Evolutionary conservation across 2,888 invertebrate genomes (phyloP).

Genomic region (Pycnomerus fuliginosus): DNA sequence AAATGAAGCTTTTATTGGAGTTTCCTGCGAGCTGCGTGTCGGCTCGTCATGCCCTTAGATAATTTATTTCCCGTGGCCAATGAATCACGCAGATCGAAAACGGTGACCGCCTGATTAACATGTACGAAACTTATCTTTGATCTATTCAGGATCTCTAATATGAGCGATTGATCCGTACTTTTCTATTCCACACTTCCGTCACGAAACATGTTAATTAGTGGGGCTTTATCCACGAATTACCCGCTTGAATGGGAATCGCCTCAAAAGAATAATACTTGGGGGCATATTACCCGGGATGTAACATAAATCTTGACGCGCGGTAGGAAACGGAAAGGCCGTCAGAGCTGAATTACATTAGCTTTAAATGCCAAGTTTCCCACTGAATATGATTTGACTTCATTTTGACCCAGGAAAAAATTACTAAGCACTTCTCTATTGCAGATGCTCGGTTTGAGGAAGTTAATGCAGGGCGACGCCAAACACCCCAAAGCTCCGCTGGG

Average conservation of each 20-base stretch:
- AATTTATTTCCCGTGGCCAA: slow-evolving; percentile 46
- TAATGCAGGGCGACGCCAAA: slow-evolving; percentile 86
- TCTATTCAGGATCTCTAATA: slow-evolving; percentile 23
- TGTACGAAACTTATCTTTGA: slow-evolving; percentile 36
- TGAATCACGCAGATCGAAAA: slow-evolving; percentile 35
- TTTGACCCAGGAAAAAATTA: slow-evolving; percentile 4
- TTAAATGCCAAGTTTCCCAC: slow-evolving; percentile 33
- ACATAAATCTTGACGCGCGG: slow-evolving; percentile 35
- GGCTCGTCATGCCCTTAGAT: slow-evolving; percentile 46
- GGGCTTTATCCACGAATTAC: too few species aligned
- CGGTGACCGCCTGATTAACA: slow-evolving; percentile 43
- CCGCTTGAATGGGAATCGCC: too few species aligned
- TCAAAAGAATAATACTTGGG: too few species aligned
- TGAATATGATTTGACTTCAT: slow-evolving; percentile 28
- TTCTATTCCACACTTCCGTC: slow-evolving; percentile 7
- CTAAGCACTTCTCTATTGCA: slow-evolving; percentile 53
- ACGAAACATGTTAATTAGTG: slow-evolving; percentile 16
- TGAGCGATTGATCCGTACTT: slow-evolving; percentile 31
- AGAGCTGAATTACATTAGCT: slow-evolving; percentile 37
- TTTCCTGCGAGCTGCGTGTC: slow-evolving; percentile 47
- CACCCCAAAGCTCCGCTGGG: slow-evolving; percentile 89
- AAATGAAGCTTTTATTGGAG: slow-evolving; percentile 52
- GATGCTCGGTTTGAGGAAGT: slow-evolving; percentile 78
- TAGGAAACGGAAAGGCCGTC: slow-evolving; percentile 39
- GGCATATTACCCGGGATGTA: slow-evolving; percentile 32